Conservation (phyloP, 2,888 invertebrate genomes). For the Drosophila algonquin region DNA sequence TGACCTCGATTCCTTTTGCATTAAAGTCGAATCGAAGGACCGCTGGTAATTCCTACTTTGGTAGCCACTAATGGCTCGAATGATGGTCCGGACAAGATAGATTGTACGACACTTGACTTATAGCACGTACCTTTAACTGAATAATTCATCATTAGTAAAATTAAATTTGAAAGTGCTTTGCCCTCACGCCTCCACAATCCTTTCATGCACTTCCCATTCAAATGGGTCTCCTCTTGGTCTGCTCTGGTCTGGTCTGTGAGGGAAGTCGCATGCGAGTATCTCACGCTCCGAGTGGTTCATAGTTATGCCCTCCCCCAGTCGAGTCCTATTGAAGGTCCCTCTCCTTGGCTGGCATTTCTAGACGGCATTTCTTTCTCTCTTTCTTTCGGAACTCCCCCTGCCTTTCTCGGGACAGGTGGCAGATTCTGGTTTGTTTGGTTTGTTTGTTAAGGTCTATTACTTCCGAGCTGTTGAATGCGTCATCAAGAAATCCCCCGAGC, state of each 20-base stretch:
- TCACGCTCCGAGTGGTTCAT: slow-evolving; percentile 24
- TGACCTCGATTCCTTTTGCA: too few relatives aligned
- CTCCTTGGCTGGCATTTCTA: slow-evolving; percentile 28
- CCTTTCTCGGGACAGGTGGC: slow-evolving; percentile 19
- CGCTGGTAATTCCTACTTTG: too few relatives aligned
- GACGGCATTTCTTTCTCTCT: slow-evolving; percentile 9
- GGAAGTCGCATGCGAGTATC: slow-evolving; percentile 8
- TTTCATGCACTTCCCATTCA: slow-evolving; percentile 1
- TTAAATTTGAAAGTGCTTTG: not conserved
- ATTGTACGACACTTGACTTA: too few relatives aligned
- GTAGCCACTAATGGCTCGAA: too few relatives aligned
- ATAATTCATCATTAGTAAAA: not conserved
- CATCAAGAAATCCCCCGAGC: slow-evolving; percentile 56
- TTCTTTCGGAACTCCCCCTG: slow-evolving; percentile 2
- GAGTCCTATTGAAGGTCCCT: slow-evolving; percentile 18
- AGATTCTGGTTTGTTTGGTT: slow-evolving; percentile 29
- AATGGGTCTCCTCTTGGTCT: not conserved
- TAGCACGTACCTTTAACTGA: not conserved
- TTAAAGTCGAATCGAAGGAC: too few relatives aligned
- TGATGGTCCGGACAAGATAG: too few relatives aligned
- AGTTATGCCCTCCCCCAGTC: slow-evolving; percentile 19
- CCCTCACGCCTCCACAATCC: not conserved
- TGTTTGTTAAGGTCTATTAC: slow-evolving; percentile 61
- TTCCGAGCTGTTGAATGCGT: slow-evolving; percentile 74
- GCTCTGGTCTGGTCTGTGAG: not conserved